Evolutionary conservation across 2,888 invertebrate genomes (phyloP), one percentile per base, ranked within the genome.

Genomic region (Dolichomitus sp.): DNA sequence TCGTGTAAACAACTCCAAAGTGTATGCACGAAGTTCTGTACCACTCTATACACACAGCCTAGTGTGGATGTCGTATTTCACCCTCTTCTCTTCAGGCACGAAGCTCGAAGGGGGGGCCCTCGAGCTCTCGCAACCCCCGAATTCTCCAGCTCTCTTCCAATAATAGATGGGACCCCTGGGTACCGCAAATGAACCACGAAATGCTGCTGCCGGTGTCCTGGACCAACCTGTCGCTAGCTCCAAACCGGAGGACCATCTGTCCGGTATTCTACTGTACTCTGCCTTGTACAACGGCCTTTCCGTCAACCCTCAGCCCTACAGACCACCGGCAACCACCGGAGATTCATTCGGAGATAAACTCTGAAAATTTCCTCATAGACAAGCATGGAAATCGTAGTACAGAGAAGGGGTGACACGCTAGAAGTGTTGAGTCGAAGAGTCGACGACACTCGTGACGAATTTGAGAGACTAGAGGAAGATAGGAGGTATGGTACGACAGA

Each of bases 171-270:
- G 90, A 93, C 93, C 93, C 93, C 90, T 93, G 93, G 93, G 93
- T 91, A 93, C 93, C 93, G 93, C 93, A 93, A 93, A 93, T 93
- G 93, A 93, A 93, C 93, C 93, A 93, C 93, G 93, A 93, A 93
- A 93, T 93, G 92, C 92, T 93, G 93, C 92, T 87, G 90, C 90
- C 90, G 89, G 76, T 89, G 88, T 88, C 83, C 85, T 87, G 92
- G 91, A 90, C 91, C 93, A 93, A 93, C 93, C 93, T 93, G 93
- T 92, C 93, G 92, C 90, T 90, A 88, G 83, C 80, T 75, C 84
- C 89, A 85, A 84, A 86, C 87, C 85, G 83, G 88, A 89, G 89
- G 87, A 88, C 91, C 92, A 92, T 92, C 92, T 92, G 92, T 91
- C 91, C 91, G 87, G 81, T 84, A 79, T 76, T 78, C 73, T 17